Percentiles rank a stretch among this genome's conserved stretches.
Evolutionary conservation across 2,888 invertebrate genomes (phyloP).

Genomic region (Erebia aethiops): DNA sequence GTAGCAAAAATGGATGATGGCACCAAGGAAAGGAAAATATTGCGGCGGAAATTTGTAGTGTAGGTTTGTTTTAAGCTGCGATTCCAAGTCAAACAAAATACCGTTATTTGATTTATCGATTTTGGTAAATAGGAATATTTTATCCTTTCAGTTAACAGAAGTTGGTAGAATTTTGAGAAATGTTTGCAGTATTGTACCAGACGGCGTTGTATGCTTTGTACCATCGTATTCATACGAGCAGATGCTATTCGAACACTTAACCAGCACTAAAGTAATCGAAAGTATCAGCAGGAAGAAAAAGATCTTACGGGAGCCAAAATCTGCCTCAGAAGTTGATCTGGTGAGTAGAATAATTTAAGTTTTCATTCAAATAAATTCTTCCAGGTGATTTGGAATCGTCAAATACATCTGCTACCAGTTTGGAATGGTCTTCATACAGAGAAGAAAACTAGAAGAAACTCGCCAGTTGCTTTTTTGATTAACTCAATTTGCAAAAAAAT

Average conservation of each 20-base stretch:
- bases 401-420: no score
- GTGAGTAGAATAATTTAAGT: constrained; percentile 61
- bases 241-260: constrained; percentile 85
- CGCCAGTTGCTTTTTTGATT: no score
- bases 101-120: not conserved
- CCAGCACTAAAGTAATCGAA: constrained; percentile 84
- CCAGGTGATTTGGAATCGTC: no score
- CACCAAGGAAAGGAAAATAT: no score
- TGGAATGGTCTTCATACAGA: no score
- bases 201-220: constrained; percentile 96
- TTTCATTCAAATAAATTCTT: no score
- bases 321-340: constrained; percentile 87
- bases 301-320: constrained; percentile 90
- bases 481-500: no score
- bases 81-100: no score
- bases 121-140: not conserved
- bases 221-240: constrained; percentile 96
- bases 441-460: no score
- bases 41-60: no score
- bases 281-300: constrained; percentile 87
- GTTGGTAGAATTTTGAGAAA: constrained; percentile 89
- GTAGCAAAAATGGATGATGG: no score
- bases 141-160: constrained; percentile 86
- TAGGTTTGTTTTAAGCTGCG: no score
- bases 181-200: constrained; percentile 90